These are phyloP conservation scores for Euwallacea similis DNA, from an alignment of 1,140 invertebrate genomes.

Conservation along the genomic window DNA sequence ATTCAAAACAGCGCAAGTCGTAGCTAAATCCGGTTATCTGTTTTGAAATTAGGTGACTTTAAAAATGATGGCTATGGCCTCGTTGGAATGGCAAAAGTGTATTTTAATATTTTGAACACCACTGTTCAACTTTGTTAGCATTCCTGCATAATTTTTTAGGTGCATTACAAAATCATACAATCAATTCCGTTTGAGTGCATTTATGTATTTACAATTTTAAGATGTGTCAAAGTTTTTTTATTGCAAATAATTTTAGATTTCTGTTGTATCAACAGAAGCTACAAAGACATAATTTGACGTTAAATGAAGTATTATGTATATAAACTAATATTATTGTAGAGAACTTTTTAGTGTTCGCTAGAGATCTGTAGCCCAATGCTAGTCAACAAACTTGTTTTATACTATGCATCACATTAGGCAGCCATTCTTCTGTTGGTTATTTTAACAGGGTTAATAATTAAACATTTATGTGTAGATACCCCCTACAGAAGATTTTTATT, in stretches of 20 bases:
- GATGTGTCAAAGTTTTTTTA: slow-evolving; percentile 18
- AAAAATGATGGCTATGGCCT: neutral
- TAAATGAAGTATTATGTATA: slow-evolving; percentile 7
- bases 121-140: neutral
- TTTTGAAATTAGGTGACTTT: neutral
- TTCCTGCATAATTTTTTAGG: neutral
- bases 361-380: slow-evolving; percentile 8
- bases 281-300: neutral
- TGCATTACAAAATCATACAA: neutral
- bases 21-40: neutral
- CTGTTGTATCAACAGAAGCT: slow-evolving; percentile 33
- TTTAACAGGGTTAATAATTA: neutral
- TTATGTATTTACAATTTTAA: slow-evolving; percentile 17
- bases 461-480: slow-evolving; percentile 4
- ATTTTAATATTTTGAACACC: neutral
- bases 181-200: slow-evolving; percentile 11
- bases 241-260: neutral
- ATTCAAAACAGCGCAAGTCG: neutral
- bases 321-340: slow-evolving; percentile 4
- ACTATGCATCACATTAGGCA: slow-evolving; percentile 3
- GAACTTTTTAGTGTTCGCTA: neutral
- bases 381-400: slow-evolving; percentile 15
- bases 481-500: slow-evolving; percentile 1
- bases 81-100: neutral
- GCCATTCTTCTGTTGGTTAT: neutral